These are phyloP conservation scores for Standfussiana lucernea DNA, from an alignment of 2,888 invertebrate genomes.

Conservation along the genomic window DNA sequence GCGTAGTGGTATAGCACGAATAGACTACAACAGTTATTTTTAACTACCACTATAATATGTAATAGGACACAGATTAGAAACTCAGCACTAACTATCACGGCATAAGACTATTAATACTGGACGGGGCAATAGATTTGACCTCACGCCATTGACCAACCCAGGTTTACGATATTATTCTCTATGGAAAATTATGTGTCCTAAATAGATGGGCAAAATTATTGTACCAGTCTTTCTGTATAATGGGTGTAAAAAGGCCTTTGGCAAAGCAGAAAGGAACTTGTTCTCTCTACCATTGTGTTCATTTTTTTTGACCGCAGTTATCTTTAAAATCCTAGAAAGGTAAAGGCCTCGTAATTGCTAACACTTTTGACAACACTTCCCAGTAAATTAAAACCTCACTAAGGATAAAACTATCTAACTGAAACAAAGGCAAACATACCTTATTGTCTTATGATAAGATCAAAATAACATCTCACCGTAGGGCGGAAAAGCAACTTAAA, in stretches of 20 bases:
- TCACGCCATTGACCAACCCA: constrained; percentile 9
- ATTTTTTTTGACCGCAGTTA: background rate
- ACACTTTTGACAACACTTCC: background rate
- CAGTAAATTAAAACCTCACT: background rate
- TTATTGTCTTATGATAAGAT: background rate
- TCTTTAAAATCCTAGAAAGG: background rate
- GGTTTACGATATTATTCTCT: constrained; percentile 25
- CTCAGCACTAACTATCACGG: background rate
- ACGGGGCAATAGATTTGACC: constrained; percentile 5
- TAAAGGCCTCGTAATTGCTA: background rate
- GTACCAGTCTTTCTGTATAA: background rate
- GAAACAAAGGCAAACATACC: background rate
- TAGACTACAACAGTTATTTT: background rate
- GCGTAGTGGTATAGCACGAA: background rate
- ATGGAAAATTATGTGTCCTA: background rate
- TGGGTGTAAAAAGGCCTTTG: background rate
- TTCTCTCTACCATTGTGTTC: background rate
- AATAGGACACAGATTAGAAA: constrained; percentile 7
- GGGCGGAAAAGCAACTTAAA: background rate
- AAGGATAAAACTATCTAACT: background rate
- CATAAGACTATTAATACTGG: constrained; percentile 9
- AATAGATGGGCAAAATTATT: background rate
- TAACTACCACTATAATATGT: background rate
- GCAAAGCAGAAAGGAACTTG: background rate
- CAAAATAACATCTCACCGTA: background rate